Base-by-base conservation (phyloP, 2,888 invertebrate genomes). In the Panopea generosa region DNA sequence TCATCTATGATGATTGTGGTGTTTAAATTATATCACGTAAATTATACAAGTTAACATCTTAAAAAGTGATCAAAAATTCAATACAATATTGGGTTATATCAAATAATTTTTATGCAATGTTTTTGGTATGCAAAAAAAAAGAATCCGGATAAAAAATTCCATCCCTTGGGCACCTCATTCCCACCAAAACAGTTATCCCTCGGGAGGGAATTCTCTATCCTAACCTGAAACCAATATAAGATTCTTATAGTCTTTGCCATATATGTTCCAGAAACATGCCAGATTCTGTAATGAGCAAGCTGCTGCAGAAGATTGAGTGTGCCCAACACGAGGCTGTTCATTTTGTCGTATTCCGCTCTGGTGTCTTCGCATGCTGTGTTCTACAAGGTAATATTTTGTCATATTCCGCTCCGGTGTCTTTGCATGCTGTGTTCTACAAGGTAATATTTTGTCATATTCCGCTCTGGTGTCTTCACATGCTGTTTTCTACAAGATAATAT, bases 341-440 rank as follows among this genome's bases (percentile, higher is more conserved):
- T 11, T 90, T 82, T 84, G 86, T 87, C 74, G 83, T 89, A 27
- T 91, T 90, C 76, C 78, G 84, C 26, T 86, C 89, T 52, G 86
- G 87, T 16, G 86, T 90, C 6, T 90, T 90, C 70, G 86, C 89
- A 11, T 88, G 89, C 60, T 89, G 87, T 83, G 89, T 90, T n/a
- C 69, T 91, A 45, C 83, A 87, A 85, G 90, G 90, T 90, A 81
- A 62, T 52, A 85, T 11, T 90, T 82, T 84, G 86, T 87, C 74
- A 83, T 89, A 27, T 91, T 90, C 76, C 78, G 84, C 26, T 86
- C 89, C 49, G 86, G 87, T 16, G 86, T 90, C 6, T 90, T 90
- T 68, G 86, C 89, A 11, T 88, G 89, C 60, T 89, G 87, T 83
- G 89, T 90, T n/a, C 69, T 91, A 45, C 83, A 86, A 85, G 90